Conservation (phyloP, 2,797 vertebrate species). For the Pantherophis vulpinus region DNA sequence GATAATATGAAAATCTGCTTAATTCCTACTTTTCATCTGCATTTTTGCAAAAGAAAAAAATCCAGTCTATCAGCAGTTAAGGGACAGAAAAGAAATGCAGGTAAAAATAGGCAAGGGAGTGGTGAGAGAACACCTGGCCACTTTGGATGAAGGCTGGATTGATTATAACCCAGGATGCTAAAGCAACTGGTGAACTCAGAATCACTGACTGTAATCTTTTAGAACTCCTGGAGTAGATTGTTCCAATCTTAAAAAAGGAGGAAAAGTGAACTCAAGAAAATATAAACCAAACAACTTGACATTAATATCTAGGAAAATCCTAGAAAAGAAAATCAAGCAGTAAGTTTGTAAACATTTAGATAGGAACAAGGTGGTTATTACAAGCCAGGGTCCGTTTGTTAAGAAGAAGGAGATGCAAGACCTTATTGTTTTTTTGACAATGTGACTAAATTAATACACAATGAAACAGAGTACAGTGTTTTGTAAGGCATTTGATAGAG, state of each 20-base stretch:
- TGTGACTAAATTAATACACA: not conserved
- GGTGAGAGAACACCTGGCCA: no score
- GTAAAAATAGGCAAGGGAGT: no score
- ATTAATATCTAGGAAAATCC: not conserved
- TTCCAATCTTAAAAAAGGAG: no score
- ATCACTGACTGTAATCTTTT: no score
- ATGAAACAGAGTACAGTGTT: not conserved
- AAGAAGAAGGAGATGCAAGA: not conserved
- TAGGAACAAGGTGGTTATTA: not conserved
- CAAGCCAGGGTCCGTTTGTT: not conserved
- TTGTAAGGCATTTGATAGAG: not conserved
- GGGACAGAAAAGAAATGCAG: no score
- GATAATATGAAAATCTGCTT: not conserved
- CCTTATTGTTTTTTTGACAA: not conserved
- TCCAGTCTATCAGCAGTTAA: no score
- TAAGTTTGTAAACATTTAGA: not conserved
- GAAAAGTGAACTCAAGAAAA: no score
- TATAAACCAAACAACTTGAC: not conserved
- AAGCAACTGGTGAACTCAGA: no score
- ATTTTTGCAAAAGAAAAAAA: not conserved
- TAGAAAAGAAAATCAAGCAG: not conserved
- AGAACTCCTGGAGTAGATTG: no score
- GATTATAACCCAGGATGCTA: no score
- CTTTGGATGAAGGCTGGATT: no score
- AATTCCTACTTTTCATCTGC: not conserved